Evolutionary conservation across 2,888 invertebrate species (phyloP).

Genomic region (Rotaria macrura): DNA sequence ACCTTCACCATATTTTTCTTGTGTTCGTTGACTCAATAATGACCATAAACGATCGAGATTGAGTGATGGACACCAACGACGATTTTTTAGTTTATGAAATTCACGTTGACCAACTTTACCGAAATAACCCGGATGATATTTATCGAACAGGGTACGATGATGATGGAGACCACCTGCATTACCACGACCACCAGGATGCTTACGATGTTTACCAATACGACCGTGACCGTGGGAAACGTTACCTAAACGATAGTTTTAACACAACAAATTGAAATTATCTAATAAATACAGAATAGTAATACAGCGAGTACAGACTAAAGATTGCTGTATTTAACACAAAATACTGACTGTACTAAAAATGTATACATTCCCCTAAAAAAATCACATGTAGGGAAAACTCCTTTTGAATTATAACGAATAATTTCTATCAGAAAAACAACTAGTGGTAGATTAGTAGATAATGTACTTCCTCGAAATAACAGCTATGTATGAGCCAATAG

Average conservation of each 20-base stretch:
- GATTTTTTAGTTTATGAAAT: constrained; percentile 81
- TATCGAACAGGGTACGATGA: constrained; percentile 98
- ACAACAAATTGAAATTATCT: too few relatives aligned
- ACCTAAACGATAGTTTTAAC: background rate
- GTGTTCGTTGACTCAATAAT: constrained; percentile 78
- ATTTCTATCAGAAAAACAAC: too few relatives aligned
- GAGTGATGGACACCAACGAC: constrained; percentile 79
- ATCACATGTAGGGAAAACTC: too few relatives aligned
- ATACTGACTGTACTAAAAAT: too few relatives aligned
- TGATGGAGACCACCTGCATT: constrained; percentile 99
- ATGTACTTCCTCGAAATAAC: too few relatives aligned
- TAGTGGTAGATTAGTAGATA: too few relatives aligned
- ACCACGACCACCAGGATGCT: constrained; percentile 99
- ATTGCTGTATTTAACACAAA: too few relatives aligned
- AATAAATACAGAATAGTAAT: too few relatives aligned
- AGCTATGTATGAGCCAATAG: too few relatives aligned
- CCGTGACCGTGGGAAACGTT: constrained; percentile 13
- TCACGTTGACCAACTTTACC: constrained; percentile 99
- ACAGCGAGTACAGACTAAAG: too few relatives aligned
- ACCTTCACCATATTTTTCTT: constrained; percentile 64
- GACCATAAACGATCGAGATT: constrained; percentile 96
- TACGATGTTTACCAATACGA: constrained; percentile 71
- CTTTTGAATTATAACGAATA: too few relatives aligned
- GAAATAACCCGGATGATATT: constrained; percentile 95
- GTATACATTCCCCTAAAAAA: too few relatives aligned